Evolutionary conservation across 2,797 vertebrate species (phyloP).

Genomic region (Liasis olivaceus): DNA sequence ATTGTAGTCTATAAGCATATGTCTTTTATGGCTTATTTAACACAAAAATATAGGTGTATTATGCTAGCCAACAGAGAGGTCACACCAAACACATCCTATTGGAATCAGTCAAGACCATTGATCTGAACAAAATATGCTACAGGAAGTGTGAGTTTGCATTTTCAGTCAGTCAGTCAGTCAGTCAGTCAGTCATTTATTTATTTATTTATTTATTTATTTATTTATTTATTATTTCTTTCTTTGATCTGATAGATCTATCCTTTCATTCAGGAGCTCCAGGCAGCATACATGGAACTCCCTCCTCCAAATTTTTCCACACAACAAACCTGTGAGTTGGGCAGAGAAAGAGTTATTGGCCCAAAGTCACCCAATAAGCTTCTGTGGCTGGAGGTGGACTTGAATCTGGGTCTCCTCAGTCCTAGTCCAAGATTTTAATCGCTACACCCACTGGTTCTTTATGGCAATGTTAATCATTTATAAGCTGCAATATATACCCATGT

Average conservation of each 20-base stretch:
- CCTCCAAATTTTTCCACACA: neutral
- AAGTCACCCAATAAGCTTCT: neutral
- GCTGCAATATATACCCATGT: neutral
- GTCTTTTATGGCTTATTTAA: slow-evolving; percentile 17
- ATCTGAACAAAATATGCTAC: neutral
- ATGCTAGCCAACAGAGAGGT: neutral
- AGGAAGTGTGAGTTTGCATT: neutral
- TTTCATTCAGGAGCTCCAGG: neutral
- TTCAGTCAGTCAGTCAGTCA: neutral
- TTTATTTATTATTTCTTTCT: neutral
- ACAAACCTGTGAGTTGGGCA: neutral
- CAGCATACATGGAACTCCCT: neutral
- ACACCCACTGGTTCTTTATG: neutral
- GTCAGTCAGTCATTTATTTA: too few relatives aligned
- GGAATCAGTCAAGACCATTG: neutral
- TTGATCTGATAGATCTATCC: neutral
- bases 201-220: neutral
- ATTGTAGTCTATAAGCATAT: slow-evolving; percentile 18
- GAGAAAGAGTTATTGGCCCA: neutral
- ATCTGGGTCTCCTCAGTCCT: neutral
- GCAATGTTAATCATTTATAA: neutral
- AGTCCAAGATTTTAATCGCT: neutral
- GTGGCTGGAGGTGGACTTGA: neutral
- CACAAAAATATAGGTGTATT: slow-evolving; percentile 4
- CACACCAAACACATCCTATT: neutral